Evolutionary conservation across 2,888 invertebrate genomes (phyloP), one percentile per base, ranked within the genome.

Genomic region (Mayetiola destructor): DNA sequence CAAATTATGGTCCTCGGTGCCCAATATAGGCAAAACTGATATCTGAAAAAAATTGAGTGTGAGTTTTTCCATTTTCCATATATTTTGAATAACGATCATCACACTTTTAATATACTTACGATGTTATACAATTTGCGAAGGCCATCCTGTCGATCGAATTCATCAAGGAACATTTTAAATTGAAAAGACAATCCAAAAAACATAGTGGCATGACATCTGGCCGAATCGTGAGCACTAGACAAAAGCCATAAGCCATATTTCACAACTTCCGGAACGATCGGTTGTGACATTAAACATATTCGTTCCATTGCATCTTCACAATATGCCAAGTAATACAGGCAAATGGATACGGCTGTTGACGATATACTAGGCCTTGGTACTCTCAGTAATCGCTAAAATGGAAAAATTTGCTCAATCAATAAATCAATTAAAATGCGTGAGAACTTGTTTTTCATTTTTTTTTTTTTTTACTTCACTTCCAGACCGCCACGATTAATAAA

Each of bases 281-380:
- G 77, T 65, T 87, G 80, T 0, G 93, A 87, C 69, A 94, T 77
- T 21, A 88, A 75, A 66, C 95, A 96, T 21, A 95, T 91, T 57
- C 90, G 78, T 69, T 97, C 96, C 91, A 99, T 94, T 1, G 95
- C 93, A 71, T 97, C 96, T 68, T 94, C 94, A 68, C 91, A 93
- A 73, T 95, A 96, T 0, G 94, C 93, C 58, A 99, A 76, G 73
- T 96, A 97, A 73, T 96, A 97, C 35, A 99, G 77, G 64, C 95
- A 94, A 60, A 96, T 89, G 0, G 95, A 91, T 1, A 96, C 95
- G 14, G 93, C 97, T 0, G 95, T 95, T 1, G 96, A 92, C 0
- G 96, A 93, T 55, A 96, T 85, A 32, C 94, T 93, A 0, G 94
- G 95, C 30, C 92, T 78, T 0, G 93, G 91, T 1, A 99, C 90